phyloP scores from a whole-genome alignment of 1,140 invertebrate genomes.

The Melipona quadrifasciata region DNA sequence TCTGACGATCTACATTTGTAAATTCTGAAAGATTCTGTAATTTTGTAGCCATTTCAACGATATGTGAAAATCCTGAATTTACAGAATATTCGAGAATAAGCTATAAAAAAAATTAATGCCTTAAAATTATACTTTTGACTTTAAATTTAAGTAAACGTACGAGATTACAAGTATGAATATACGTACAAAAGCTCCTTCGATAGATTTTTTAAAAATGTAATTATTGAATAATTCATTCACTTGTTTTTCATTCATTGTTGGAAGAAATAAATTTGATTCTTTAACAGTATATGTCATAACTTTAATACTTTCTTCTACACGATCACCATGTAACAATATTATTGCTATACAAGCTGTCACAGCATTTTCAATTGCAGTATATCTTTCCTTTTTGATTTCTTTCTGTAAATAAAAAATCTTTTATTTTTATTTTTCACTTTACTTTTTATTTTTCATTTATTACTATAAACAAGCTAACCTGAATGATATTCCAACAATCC shows the following conservation, averaged over 20 bases:
- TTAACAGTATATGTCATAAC: constrained; percentile 58
- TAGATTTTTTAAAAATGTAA: constrained; percentile 60
- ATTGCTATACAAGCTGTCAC: constrained; percentile 52
- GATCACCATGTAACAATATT: constrained; percentile 58
- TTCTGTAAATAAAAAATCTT: constrained; percentile 21
- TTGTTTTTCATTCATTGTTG: constrained; percentile 33
- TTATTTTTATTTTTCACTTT: neutral
- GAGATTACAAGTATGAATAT: neutral
- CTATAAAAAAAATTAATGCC: constrained; percentile 36
- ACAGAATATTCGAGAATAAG: constrained; percentile 40
- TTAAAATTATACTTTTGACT: neutral
- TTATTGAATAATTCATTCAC: constrained; percentile 62
- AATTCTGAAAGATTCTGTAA: constrained; percentile 54
- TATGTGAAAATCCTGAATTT: constrained; percentile 50
- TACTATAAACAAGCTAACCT: constrained; percentile 51
- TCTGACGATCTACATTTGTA: constrained; percentile 33
- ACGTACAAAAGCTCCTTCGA: constrained; percentile 67
- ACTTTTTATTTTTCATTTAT: neutral
- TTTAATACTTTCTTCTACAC: constrained; percentile 57
- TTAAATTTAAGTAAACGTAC: neutral
- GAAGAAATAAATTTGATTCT: constrained; percentile 28
- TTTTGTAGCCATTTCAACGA: constrained; percentile 49
- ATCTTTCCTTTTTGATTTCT: neutral
- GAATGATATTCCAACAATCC: constrained; percentile 60
- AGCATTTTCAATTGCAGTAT: neutral